Conservation (phyloP, 2,797 vertebrate genomes). For the Myotis planiceps region DNA sequence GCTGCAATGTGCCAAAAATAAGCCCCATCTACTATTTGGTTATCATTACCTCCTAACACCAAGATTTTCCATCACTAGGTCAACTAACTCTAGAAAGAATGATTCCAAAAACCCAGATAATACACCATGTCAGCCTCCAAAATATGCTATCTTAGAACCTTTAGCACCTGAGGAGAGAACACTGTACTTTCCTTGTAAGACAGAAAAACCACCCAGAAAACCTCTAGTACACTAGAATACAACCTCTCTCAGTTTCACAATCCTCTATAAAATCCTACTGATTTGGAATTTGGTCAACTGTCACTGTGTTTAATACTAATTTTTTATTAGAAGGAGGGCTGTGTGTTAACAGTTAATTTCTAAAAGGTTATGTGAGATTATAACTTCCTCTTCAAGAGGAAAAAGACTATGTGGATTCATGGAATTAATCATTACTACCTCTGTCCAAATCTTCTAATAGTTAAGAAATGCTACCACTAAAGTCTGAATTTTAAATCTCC, state of each 20-base stretch:
- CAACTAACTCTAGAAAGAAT: conserved; percentile 29
- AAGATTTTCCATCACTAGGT: background rate
- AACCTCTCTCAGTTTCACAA: background rate
- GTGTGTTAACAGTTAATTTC: conserved; percentile 1
- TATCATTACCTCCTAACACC: background rate
- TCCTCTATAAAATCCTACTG: background rate
- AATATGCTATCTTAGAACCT: conserved; percentile 18
- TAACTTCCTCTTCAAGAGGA: conserved; percentile 13
- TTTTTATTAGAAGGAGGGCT: background rate
- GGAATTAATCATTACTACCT: background rate
- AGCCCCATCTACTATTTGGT: background rate
- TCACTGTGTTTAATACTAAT: background rate
- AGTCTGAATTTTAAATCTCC: conserved; percentile 15
- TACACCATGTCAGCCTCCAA: background rate
- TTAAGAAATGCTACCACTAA: conserved; percentile 45
- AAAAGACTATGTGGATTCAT: background rate
- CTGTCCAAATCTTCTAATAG: background rate
- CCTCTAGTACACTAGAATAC: conserved; percentile 15
- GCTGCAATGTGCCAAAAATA: conserved; percentile 21
- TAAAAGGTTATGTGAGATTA: conserved; percentile 23
- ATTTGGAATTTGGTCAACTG: background rate
- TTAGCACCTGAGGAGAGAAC: conserved; percentile 14
- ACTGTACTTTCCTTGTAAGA: conserved; percentile 8
- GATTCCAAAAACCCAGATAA: conserved; percentile 49
- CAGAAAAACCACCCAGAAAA: background rate